A percentile compares a stretch with the other conserved stretches of the same genome.
Evolutionary conservation across 2,113 vertebrate species (phyloP).

Genomic region (Ailuropoda melanoleuca): DNA sequence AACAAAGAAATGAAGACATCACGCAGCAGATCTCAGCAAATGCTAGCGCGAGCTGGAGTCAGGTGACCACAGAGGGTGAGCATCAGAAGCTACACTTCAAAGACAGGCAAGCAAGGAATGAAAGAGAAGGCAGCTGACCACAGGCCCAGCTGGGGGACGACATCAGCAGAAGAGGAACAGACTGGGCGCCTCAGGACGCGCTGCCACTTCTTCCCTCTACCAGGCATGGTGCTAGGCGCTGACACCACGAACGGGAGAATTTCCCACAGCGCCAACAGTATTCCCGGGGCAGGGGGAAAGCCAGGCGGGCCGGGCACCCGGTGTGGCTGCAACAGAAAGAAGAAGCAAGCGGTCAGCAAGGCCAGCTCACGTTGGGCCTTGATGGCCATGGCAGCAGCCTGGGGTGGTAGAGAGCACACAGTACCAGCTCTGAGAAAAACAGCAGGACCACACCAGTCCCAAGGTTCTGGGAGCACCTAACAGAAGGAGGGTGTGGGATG

Average conservation of each 20-base stretch:
- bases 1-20: neutral
- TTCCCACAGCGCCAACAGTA: neutral
- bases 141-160: neutral
- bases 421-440: neutral
- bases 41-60: neutral
- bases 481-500: too few species aligned
- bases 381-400: neutral
- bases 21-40: neutral
- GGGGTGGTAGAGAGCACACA: neutral
- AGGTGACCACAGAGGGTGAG: neutral
- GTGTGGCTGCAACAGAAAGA: rapidly evolving
- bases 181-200: rapidly evolving
- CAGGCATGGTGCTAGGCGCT: rapidly evolving
- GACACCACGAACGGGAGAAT: rapidly evolving
- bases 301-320: neutral
- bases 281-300: rapidly evolving
- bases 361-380: neutral
- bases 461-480: neutral
- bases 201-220: too few species aligned
- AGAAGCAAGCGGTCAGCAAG: neutral
- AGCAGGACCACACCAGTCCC: neutral
- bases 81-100: neutral
- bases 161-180: neutral
- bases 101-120: neutral
- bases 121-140: neutral